Percentiles rank a stretch among this genome's conserved stretches.
Conservation (phyloP, 2,888 invertebrate genomes). For the Nemotelus nigrinus region DNA sequence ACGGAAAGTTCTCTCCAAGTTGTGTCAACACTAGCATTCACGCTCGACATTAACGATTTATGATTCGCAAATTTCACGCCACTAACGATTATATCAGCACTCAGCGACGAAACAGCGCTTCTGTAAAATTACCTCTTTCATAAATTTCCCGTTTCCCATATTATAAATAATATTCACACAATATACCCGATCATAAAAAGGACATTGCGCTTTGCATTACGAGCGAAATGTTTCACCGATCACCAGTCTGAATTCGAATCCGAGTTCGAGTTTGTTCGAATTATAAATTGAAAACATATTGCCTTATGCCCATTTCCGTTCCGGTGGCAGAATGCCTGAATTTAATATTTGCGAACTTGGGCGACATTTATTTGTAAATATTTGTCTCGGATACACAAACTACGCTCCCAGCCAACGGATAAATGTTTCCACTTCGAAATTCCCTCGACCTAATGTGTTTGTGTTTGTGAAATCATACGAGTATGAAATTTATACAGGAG, state of each 20-base stretch:
- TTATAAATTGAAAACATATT: constrained; percentile 51
- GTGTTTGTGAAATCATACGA: constrained; percentile 44
- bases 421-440: constrained; percentile 36
- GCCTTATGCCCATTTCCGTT: constrained; percentile 29
- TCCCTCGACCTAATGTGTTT: constrained; percentile 41
- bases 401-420: constrained; percentile 29
- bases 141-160: constrained; percentile 32
- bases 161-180: constrained; percentile 41
- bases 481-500: constrained; percentile 42
- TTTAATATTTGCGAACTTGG: constrained; percentile 42
- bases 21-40: too few relatives aligned
- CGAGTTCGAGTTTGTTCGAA: constrained; percentile 44
- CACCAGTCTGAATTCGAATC: constrained; percentile 48
- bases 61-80: constrained; percentile 32
- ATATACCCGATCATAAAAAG: constrained; percentile 39
- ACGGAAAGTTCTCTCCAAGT: too few relatives aligned
- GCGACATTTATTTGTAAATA: constrained; percentile 49
- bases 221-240: constrained; percentile 45
- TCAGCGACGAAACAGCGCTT: neutral
- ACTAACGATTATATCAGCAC: neutral
- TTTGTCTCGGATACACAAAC: constrained; percentile 41
- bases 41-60: constrained; percentile 10
- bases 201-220: constrained; percentile 31
- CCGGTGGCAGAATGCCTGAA: constrained; percentile 37
- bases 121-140: constrained; percentile 26